phyloP scores from a whole-genome alignment of 2,888 invertebrate species.

The Eristalis arbustorum region DNA sequence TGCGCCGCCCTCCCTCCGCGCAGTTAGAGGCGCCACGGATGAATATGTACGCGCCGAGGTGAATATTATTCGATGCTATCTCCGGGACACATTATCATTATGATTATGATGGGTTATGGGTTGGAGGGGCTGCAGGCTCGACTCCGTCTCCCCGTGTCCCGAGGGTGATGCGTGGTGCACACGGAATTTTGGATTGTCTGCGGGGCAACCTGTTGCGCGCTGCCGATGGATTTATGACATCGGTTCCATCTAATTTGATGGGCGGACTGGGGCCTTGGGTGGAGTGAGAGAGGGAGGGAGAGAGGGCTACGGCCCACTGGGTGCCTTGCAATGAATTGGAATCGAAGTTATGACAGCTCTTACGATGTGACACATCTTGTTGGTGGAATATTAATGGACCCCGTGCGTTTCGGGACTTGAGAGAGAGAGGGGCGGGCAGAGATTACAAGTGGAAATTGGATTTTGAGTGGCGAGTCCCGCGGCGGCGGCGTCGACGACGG shows the following conservation, averaged over 20 bases:
- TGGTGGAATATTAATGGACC: slow-evolving; percentile 51
- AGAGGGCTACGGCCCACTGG: background rate
- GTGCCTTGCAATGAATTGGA: slow-evolving; percentile 54
- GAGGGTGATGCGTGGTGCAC: slow-evolving; percentile 34
- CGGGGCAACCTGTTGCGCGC: slow-evolving; percentile 59
- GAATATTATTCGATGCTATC: slow-evolving; percentile 67
- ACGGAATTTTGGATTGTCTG: slow-evolving; percentile 28
- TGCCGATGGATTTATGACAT: slow-evolving; percentile 55
- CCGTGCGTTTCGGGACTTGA: background rate
- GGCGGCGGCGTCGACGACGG: slow-evolving; percentile 58
- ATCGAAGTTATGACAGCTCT: slow-evolving; percentile 69
- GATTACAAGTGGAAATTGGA: slow-evolving; percentile 60
- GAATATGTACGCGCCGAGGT: slow-evolving; percentile 32
- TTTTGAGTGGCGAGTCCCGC: slow-evolving; percentile 54
- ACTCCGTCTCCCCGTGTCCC: background rate
- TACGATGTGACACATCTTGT: slow-evolving; percentile 66
- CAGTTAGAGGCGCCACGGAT: slow-evolving; percentile 46
- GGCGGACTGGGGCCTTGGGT: background rate
- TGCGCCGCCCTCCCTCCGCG: background rate
- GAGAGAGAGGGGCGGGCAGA: background rate
- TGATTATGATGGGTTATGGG: slow-evolving; percentile 56
- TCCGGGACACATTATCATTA: slow-evolving; percentile 64
- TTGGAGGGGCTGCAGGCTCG: slow-evolving; percentile 14
- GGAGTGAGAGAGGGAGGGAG: too few species aligned
- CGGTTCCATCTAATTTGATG: slow-evolving; percentile 59